Conservation (phyloP, 2,113 vertebrate genomes). For the Actenoides lindsayi region DNA sequence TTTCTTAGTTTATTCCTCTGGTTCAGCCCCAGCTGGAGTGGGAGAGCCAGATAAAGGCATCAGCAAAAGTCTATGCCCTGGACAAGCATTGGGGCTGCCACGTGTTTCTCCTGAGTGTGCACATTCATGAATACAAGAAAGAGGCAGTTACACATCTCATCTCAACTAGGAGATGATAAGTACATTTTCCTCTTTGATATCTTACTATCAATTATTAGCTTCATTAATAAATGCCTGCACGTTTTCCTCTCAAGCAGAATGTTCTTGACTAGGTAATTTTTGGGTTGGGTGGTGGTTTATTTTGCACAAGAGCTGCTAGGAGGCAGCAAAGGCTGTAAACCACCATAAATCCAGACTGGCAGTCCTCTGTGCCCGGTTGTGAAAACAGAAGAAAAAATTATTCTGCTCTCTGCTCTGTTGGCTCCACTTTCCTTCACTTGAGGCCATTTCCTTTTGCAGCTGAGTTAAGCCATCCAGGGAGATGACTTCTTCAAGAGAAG, state of each 20-base stretch:
- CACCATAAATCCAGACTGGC: not conserved
- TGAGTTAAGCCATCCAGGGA: not conserved
- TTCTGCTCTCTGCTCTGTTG: not conserved
- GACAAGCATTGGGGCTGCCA: not conserved
- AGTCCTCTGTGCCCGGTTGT: not conserved
- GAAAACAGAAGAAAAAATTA: not conserved
- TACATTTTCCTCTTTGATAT: not conserved
- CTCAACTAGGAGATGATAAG: not conserved
- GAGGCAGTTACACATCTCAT: not conserved
- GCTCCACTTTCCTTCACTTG: not conserved
- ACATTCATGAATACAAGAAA: not conserved
- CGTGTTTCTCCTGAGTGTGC: not conserved
- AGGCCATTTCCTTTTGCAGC: not conserved
- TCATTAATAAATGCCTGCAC: not conserved
- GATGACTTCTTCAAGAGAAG: not conserved
- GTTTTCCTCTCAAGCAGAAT: not conserved
- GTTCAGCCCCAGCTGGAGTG: not conserved
- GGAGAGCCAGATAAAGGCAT: not conserved
- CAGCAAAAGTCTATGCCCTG: not conserved
- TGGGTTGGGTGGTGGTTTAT: not conserved
- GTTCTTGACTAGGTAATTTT: not conserved
- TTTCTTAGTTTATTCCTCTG: not conserved
- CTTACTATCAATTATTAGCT: not conserved
- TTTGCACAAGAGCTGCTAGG: not conserved
- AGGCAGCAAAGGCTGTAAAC: slow-evolving; percentile 25